phyloP scores from a whole-genome alignment of 1,140 invertebrate genomes.

The Palaemon carinicauda region DNA sequence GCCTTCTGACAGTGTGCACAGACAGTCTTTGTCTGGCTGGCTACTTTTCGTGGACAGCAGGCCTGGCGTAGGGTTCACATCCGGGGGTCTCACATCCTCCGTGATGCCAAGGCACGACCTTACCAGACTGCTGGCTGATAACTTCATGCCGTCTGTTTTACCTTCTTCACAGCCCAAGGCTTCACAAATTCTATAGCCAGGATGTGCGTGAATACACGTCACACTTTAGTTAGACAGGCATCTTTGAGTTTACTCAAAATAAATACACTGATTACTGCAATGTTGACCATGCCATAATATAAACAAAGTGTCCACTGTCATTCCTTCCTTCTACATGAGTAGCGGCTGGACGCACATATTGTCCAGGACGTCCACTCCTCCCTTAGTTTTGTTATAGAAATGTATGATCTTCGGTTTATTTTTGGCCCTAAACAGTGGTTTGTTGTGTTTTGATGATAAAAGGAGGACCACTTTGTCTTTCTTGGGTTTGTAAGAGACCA shows the following conservation, averaged over 20 bases:
- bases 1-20: too few relatives aligned
- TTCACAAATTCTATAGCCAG: background rate
- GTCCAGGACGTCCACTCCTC: constrained; percentile 64
- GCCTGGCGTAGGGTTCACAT: background rate
- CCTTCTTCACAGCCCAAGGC: background rate
- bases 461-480: constrained; percentile 63
- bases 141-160: background rate
- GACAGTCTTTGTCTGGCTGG: background rate
- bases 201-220: background rate
- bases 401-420: constrained; percentile 64
- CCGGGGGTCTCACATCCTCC: background rate
- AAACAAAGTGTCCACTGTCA: constrained; percentile 58
- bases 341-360: constrained; percentile 55
- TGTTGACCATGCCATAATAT: constrained; percentile 58
- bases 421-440: constrained; percentile 37
- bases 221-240: background rate
- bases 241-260: constrained; percentile 43
- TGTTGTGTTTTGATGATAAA: constrained; percentile 62
- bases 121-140: background rate
- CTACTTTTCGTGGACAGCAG: background rate
- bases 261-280: constrained; percentile 45
- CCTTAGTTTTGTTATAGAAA: constrained; percentile 65
- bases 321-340: constrained; percentile 36
- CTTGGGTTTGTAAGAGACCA: constrained; percentile 64
- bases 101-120: background rate